These are phyloP conservation scores for Urosaurus nigricauda DNA, from an alignment of 2,797 vertebrate species.

Conservation along the genomic window DNA sequence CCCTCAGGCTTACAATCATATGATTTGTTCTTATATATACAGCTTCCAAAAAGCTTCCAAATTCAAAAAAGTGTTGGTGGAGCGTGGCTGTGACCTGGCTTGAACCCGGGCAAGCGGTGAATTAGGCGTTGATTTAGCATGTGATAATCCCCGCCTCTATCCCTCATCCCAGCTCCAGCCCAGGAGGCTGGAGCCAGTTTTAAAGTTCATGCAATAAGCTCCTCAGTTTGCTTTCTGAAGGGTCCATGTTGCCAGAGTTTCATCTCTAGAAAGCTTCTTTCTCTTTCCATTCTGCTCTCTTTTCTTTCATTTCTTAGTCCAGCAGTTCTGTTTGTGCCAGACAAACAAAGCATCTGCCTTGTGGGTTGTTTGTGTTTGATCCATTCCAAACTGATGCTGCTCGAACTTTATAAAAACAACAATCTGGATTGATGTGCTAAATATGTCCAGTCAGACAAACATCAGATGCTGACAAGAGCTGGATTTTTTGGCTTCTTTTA, in stretches of 20 bases:
- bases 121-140: no score
- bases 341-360: constrained; percentile 72
- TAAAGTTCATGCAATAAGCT: no score
- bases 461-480: constrained; percentile 75
- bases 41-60: no score
- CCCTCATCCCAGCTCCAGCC: no score
- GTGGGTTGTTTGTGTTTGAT: constrained; percentile 71
- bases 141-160: no score
- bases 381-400: constrained; percentile 71
- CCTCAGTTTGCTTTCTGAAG: constrained; percentile 30
- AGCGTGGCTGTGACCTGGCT: no score
- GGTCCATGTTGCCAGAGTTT: constrained; percentile 67
- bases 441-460: constrained; percentile 78
- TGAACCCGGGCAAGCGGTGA: no score
- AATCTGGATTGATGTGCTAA: constrained; percentile 79
- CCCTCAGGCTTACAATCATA: no score
- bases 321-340: constrained; percentile 69
- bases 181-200: no score
- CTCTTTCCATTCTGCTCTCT: constrained; percentile 35
- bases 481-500: constrained; percentile 69
- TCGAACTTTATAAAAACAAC: constrained; percentile 72
- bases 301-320: constrained; percentile 47
- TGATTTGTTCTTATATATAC: no score
- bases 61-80: no score
- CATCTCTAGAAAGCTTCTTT: constrained; percentile 59